phyloP scores from a whole-genome alignment of 2,797 vertebrate genomes.

The Picus viridis region DNA sequence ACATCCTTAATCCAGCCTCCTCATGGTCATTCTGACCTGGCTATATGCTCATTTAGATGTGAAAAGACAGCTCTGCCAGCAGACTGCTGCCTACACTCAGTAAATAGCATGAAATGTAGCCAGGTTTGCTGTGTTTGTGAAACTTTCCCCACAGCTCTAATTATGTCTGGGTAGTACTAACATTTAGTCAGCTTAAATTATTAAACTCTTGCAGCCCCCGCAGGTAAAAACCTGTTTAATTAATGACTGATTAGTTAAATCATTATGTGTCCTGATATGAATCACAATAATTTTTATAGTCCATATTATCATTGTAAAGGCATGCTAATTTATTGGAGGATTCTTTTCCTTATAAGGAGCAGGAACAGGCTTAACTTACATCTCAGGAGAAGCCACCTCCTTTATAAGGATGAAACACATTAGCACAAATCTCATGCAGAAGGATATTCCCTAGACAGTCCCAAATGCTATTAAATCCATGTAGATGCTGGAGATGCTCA shows the following conservation, averaged over 20 bases:
- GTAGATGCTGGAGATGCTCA: background rate
- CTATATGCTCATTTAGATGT: background rate
- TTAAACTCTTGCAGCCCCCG: conserved; percentile 62
- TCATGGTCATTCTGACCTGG: background rate
- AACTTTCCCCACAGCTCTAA: conserved; percentile 72
- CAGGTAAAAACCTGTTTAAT: conserved; percentile 73
- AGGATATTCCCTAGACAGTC: background rate
- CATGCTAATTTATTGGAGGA: conserved; percentile 52
- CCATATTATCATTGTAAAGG: conserved; percentile 56
- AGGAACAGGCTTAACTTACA: background rate
- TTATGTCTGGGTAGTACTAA: conserved; percentile 64
- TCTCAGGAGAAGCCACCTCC: background rate
- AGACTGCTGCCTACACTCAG: conserved; percentile 13
- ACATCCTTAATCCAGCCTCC: background rate
- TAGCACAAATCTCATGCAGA: background rate
- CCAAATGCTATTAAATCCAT: background rate
- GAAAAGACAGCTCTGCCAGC: background rate
- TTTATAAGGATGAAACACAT: background rate
- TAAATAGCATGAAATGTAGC: conserved; percentile 59
- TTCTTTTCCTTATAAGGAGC: background rate
- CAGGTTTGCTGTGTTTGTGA: conserved; percentile 53
- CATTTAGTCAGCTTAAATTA: conserved; percentile 74
- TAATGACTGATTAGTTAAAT: conserved; percentile 75
- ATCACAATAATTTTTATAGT: conserved; percentile 69
- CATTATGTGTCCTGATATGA: conserved; percentile 66